A percentile compares a stretch with the other conserved stretches of the same genome.
Evolutionary conservation across 1,140 invertebrate genomes (phyloP).

Genomic region (Pararge aegeria): DNA sequence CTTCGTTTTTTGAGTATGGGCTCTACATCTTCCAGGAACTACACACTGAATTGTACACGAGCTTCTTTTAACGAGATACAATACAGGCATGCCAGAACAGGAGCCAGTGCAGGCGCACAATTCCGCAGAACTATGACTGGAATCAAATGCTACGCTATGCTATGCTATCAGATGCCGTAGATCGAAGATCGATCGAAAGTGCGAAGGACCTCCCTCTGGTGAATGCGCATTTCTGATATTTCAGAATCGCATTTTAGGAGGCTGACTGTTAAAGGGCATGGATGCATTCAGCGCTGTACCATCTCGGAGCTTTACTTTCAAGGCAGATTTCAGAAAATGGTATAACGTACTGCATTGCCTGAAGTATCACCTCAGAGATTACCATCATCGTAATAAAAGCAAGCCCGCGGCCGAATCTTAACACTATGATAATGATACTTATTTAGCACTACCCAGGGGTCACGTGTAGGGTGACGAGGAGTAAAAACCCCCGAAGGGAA

Average conservation of each 20-base stretch:
- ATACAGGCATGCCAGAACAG: constrained; percentile 10
- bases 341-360: too few species aligned
- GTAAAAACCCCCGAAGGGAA: too few species aligned
- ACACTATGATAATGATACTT: too few species aligned
- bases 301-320: background rate
- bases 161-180: too few species aligned
- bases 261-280: background rate
- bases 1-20: constrained; percentile 13
- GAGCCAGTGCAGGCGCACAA: constrained; percentile 17
- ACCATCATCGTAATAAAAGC: too few species aligned
- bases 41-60: background rate
- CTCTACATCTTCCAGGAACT: constrained; percentile 9
- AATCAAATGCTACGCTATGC: too few species aligned
- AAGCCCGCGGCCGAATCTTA: too few species aligned
- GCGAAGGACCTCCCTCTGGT: constrained; percentile 3
- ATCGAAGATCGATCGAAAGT: constrained; percentile 7
- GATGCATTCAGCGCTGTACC: background rate
- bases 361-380: too few species aligned
- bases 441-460: too few species aligned
- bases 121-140: constrained; percentile 9
- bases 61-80: background rate
- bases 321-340: too few species aligned
- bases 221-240: background rate
- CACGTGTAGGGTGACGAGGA: too few species aligned
- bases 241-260: background rate